Percentiles rank a stretch among this genome's conserved stretches.
phyloP scores from a whole-genome alignment of 2,888 invertebrate genomes.

The Tryphoninae sp. region DNA sequence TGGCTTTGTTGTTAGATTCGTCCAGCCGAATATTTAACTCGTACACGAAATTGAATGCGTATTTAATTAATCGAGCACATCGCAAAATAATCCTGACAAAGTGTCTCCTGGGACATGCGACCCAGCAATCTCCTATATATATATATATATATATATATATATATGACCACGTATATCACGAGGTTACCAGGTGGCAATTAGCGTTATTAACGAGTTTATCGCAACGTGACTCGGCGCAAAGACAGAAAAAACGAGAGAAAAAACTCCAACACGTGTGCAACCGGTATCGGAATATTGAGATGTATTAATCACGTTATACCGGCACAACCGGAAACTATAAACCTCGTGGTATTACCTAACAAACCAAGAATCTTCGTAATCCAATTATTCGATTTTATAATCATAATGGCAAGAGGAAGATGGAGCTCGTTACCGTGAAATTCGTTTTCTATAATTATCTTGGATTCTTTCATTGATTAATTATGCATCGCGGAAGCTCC shows the following conservation, averaged over 20 bases:
- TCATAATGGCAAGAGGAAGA: neutral
- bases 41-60: neutral
- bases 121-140: neutral
- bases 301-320: conserved; percentile 3
- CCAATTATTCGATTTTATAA: conserved; percentile 57
- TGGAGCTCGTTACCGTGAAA: conserved; percentile 27
- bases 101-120: conserved; percentile 24
- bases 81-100: conserved; percentile 50
- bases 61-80: conserved; percentile 44
- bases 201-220: conserved; percentile 57
- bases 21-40: conserved; percentile 15
- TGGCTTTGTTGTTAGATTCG: conserved; percentile 13
- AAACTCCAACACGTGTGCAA: too few species aligned
- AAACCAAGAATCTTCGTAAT: conserved; percentile 50
- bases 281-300: neutral
- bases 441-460: conserved; percentile 37
- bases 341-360: conserved; percentile 22
- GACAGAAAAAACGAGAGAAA: conserved; percentile 21
- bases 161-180: neutral
- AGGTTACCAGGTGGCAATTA: conserved; percentile 48
- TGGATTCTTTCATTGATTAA: conserved; percentile 27
- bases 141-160: neutral
- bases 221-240: conserved; percentile 22
- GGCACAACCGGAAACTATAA: conserved; percentile 17
- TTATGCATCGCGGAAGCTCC: conserved; percentile 19